phyloP scores from a whole-genome alignment of 2,888 invertebrate species.

The Protula sp. region DNA sequence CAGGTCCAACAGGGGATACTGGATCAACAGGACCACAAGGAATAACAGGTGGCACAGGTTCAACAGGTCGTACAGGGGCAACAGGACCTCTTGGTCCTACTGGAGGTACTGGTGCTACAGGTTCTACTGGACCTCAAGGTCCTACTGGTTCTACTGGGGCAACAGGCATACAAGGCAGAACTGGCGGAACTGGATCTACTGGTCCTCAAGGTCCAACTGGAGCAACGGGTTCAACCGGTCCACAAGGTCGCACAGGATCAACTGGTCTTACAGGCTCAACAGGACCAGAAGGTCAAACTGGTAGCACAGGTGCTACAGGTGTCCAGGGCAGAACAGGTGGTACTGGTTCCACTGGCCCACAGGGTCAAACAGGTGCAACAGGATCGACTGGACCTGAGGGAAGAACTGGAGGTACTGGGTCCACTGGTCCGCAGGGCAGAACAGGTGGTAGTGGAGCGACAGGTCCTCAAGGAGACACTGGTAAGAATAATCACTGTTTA shows the following conservation, averaged over 20 bases:
- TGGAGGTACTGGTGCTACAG: neutral
- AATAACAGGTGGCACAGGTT: neutral
- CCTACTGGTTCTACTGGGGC: too few relatives aligned
- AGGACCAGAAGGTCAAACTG: neutral
- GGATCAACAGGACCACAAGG: slow-evolving; percentile 4
- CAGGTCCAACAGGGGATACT: neutral
- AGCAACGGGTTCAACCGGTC: neutral
- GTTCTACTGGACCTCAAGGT: neutral
- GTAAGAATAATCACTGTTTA: too few relatives aligned
- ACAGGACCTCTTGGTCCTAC: slow-evolving; percentile 1
- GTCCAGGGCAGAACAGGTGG: neutral
- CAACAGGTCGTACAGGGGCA: slow-evolving; percentile 5
- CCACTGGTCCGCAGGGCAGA: neutral
- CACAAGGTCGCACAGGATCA: neutral
- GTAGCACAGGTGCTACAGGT: neutral
- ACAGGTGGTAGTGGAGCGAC: neutral
- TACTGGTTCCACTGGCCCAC: neutral
- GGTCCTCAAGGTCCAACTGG: neutral
- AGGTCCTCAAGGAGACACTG: neutral
- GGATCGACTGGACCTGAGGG: neutral
- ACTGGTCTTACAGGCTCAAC: slow-evolving; percentile 1
- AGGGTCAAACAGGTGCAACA: slow-evolving; percentile 1
- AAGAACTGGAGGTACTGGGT: neutral
- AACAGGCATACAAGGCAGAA: neutral
- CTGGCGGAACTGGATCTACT: neutral